Percentiles rank a stretch among this genome's conserved stretches.
Evolutionary conservation across 2,888 invertebrate genomes (phyloP).

Genomic region (Mythimna vitellina): DNA sequence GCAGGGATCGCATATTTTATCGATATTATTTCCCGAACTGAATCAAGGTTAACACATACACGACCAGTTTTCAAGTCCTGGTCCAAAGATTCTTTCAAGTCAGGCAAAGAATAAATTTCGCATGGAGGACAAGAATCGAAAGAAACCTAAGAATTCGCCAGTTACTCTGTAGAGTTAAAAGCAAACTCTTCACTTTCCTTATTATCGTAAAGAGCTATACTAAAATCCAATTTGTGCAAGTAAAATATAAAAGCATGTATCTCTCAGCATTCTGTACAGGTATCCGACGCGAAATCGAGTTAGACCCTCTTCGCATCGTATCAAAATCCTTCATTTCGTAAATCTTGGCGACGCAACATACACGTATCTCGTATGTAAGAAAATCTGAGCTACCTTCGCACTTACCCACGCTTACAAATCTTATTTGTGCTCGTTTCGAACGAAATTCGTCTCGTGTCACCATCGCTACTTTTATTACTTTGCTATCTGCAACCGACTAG

Average conservation of each 20-base stretch:
- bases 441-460: conserved; percentile 77
- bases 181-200: conserved; percentile 1
- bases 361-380: conserved; percentile 54
- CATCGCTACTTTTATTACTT: conserved; percentile 81
- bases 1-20: no score
- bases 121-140: no score
- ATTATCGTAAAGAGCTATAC: conserved; percentile 16
- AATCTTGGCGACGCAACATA: conserved; percentile 64
- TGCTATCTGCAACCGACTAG: conserved; percentile 53
- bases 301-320: conserved; percentile 62
- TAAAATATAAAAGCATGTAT: conserved; percentile 48
- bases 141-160: no score
- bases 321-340: conserved; percentile 70
- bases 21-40: no score
- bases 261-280: conserved; percentile 53
- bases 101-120: no score
- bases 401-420: conserved; percentile 79
- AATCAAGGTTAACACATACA: no score
- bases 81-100: no score
- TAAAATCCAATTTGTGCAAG: conserved; percentile 35
- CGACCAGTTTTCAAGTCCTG: no score
- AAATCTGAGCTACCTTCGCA: conserved; percentile 63
- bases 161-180: background rate
- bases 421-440: conserved; percentile 80
- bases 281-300: conserved; percentile 57